Conservation (phyloP, 2,888 invertebrate species). For the Chelonus formosanus region DNA sequence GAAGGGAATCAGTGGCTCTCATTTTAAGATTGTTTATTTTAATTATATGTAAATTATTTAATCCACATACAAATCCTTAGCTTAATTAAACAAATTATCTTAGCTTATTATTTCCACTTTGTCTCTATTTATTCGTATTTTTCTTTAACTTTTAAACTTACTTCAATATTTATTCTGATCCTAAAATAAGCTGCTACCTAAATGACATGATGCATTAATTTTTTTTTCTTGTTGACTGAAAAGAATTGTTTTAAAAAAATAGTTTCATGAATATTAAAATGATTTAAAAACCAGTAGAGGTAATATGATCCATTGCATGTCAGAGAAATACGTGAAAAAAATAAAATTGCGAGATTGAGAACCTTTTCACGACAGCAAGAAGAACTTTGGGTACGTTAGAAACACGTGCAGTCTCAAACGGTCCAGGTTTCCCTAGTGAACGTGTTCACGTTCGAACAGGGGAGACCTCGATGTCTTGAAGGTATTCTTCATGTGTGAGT, state of each 20-base stretch:
- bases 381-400: slow-evolving; percentile 63
- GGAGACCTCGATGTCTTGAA: slow-evolving; percentile 39
- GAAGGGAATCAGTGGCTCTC: slow-evolving; percentile 59
- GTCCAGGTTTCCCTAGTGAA: slow-evolving; percentile 56
- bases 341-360: slow-evolving; percentile 50
- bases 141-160: no score
- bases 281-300: no score
- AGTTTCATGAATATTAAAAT: no score
- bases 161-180: neutral
- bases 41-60: neutral
- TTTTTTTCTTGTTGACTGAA: no score
- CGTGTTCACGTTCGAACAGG: slow-evolving; percentile 59
- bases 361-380: slow-evolving; percentile 53
- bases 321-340: no score
- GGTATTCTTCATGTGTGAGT: slow-evolving; percentile 26
- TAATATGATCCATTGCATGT: no score
- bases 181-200: neutral
- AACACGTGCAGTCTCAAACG: slow-evolving; percentile 64
- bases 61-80: neutral
- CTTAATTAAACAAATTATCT: neutral
- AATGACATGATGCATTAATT: no score
- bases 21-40: slow-evolving; percentile 30
- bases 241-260: no score
- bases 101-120: neutral
- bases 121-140: no score